Base-by-base conservation (phyloP, 2,797 vertebrate species). In the Poeciliopsis infans region DNA sequence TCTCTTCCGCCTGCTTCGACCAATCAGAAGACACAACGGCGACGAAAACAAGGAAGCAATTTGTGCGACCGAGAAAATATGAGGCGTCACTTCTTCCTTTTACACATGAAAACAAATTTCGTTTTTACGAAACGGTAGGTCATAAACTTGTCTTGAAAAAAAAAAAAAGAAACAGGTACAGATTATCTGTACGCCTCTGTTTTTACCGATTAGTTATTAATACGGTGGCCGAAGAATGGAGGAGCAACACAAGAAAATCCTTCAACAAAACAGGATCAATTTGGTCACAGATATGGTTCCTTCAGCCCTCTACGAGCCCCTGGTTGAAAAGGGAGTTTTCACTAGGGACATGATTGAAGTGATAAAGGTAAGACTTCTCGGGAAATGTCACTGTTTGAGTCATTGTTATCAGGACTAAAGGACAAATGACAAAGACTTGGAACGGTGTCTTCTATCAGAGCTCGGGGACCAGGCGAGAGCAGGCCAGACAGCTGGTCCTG, bases 291-390 rank as follows among this genome's bases (percentile, higher is more conserved):
- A 86, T 2, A 82, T 99, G 91, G 88, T 95, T 33, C 95, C 97
- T 70, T 88, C 85, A 0, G 57, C 79, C 0, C 90, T 99, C 3
- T 99, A 95, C 86, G 97, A 96, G 12, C 91, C 79, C 20, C 95
- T 99, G 72, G 74, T 96, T 72, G 88, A 87, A 57, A 95, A 93
- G 0, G 95, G 94, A 1, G 79, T 99, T 72, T 99, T 99, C 90
- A 97, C 94, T 11, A 91, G 92, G 0, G 94, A 96, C 87, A 99
- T 99, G 97, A 90, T 99, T 57, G 97, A 99, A 82, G 96, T 97
- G 86, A 96, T 99, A 83, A 94, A 96, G 97, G 98, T 98, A 82
- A 8, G 80, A 61, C 28, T 8, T 15, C 0, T 2, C 7, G 2
- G 23, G 18, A 3, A 25, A 20, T n/a, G n/a, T n/a, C 1, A 5